These are phyloP conservation scores for Julus scanicus DNA, from an alignment of 2,888 invertebrate species.

Conservation along the genomic window DNA sequence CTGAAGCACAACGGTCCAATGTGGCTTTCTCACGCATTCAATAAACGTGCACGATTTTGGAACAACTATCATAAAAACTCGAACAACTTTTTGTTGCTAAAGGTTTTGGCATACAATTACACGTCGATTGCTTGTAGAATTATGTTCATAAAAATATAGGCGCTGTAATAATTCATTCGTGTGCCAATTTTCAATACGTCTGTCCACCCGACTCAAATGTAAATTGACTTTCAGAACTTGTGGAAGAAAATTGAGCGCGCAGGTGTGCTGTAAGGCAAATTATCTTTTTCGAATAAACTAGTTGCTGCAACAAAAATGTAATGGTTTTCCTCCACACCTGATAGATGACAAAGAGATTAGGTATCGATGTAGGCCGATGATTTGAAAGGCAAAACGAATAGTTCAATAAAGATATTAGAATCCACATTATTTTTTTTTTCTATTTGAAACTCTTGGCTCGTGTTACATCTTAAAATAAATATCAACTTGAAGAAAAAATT, in stretches of 20 bases:
- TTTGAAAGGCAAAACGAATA: too few relatives aligned
- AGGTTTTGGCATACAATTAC: not conserved
- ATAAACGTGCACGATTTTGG: not conserved
- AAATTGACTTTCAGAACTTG: not conserved
- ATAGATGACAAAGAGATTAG: not conserved
- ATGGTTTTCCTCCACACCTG: not conserved
- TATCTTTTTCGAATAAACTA: not conserved
- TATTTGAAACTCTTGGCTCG: not conserved
- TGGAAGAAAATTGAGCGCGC: slow-evolving; percentile 4
- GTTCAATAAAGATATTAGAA: not conserved
- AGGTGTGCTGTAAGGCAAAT: slow-evolving; percentile 45
- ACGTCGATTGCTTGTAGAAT: not conserved
- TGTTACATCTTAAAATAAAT: too few relatives aligned
- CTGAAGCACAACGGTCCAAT: not conserved
- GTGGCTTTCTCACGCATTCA: not conserved
- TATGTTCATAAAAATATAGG: not conserved
- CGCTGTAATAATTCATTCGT: not conserved
- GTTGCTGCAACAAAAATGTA: slow-evolving; percentile 13
- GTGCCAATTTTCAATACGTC: slow-evolving; percentile 25
- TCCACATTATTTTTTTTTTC: not conserved
- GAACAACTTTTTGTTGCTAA: not conserved
- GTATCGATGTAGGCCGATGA: slow-evolving; percentile 17
- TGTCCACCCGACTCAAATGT: slow-evolving; percentile 3
- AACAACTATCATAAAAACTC: not conserved
- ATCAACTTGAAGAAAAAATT: too few relatives aligned